These are phyloP conservation scores for Mormyrus iriodes DNA, from an alignment of 2,113 vertebrate species.

Conservation along the genomic window DNA sequence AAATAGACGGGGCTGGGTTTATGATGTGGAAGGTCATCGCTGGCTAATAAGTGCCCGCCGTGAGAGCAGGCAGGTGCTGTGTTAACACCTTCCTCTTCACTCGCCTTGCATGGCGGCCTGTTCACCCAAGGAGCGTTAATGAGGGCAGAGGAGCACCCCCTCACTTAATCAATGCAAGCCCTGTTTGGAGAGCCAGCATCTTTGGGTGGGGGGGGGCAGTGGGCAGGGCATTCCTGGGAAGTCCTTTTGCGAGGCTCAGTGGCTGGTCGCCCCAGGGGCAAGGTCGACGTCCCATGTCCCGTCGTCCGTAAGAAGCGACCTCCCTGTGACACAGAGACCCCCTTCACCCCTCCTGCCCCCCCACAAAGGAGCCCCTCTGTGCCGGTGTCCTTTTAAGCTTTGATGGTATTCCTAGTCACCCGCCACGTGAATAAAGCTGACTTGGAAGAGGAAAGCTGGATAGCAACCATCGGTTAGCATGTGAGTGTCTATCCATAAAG, in stretches of 20 bases:
- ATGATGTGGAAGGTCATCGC: slow-evolving; percentile 73
- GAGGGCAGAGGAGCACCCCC: slow-evolving; percentile 56
- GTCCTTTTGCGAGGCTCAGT: slow-evolving; percentile 21
- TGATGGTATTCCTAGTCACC: neutral
- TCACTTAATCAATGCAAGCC: slow-evolving; percentile 57
- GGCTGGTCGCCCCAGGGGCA: slow-evolving; percentile 8
- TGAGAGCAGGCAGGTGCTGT: slow-evolving; percentile 71
- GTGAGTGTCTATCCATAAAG: neutral
- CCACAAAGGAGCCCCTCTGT: neutral
- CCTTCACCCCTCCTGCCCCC: neutral
- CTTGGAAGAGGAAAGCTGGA: neutral
- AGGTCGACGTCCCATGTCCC: neutral
- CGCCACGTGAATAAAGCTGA: neutral
- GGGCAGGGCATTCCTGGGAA: slow-evolving; percentile 37
- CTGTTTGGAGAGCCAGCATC: slow-evolving; percentile 58
- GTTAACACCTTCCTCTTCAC: slow-evolving; percentile 72
- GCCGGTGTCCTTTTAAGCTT: neutral
- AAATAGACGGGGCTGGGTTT: slow-evolving; percentile 67
- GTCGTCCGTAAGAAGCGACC: neutral
- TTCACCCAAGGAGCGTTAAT: slow-evolving; percentile 67
- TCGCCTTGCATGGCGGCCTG: slow-evolving; percentile 54
- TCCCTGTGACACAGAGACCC: neutral
- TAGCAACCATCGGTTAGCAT: neutral
- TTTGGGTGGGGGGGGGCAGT: slow-evolving; percentile 48
- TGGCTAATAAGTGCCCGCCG: slow-evolving; percentile 72